Evolutionary conservation across 2,888 invertebrate genomes (phyloP).

Genomic region (Clusia tigrina): DNA sequence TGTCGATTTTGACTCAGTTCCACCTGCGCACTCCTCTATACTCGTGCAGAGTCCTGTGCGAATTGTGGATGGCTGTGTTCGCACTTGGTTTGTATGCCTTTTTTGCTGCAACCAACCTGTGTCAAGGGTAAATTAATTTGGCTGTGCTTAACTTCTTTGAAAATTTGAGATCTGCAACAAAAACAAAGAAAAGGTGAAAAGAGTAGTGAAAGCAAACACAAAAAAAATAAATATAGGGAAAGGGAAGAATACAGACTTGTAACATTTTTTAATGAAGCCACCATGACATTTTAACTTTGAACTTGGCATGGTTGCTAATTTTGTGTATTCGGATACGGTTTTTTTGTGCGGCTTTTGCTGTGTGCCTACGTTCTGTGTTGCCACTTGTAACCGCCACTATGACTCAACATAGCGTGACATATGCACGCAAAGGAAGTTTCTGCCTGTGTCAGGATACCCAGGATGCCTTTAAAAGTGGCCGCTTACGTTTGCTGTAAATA

Average conservation of each 20-base stretch:
- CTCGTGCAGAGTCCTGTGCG: too few relatives aligned
- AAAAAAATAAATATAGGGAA: constrained; percentile 15
- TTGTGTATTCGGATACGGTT: not conserved
- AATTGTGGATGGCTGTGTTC: not conserved
- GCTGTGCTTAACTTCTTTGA: constrained; percentile 8
- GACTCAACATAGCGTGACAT: not conserved
- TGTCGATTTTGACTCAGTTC: not conserved
- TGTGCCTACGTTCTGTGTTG: not conserved
- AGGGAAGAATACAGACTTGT: not conserved
- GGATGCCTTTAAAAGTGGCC: too few relatives aligned
- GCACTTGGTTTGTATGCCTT: not conserved
- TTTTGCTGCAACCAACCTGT: constrained; percentile 14
- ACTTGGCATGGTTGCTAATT: constrained; percentile 9
- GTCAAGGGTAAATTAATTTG: constrained; percentile 18
- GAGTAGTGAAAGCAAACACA: constrained; percentile 9
- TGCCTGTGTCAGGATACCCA: too few relatives aligned
- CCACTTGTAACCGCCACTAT: not conserved
- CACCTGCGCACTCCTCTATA: not conserved
- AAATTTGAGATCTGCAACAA: constrained; percentile 5
- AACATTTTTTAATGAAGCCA: constrained; percentile 42
- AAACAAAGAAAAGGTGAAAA: not conserved
- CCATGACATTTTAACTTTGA: constrained; percentile 41
- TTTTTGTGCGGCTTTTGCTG: not conserved
- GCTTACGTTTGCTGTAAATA: not conserved
- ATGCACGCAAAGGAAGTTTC: not conserved